Base-by-base conservation (phyloP, 2,797 vertebrate genomes). In the Sebastes matsubarae region DNA sequence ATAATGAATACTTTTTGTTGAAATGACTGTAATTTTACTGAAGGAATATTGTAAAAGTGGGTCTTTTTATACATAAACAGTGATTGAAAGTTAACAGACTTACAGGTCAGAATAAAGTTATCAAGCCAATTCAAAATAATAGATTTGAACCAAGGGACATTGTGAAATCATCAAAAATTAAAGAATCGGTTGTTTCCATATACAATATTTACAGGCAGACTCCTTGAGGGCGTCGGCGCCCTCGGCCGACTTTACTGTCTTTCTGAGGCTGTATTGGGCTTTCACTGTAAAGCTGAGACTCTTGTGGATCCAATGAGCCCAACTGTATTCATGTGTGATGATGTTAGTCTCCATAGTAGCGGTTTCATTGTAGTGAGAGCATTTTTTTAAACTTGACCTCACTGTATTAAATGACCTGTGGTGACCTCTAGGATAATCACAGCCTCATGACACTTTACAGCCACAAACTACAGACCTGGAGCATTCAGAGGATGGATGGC, bases 211-310 rank as follows among this genome's bases (percentile, higher is more conserved):
- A 16, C 61, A 22, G 5, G n/a, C 34, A 64, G 20, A 61, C 59
- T 30, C 30, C 7, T 18, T 2, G 16, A 8, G 42, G 42, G 16
- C 0, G 42, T 3, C 0, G 42, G 1, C 42, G 0, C 0, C 16
- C 42, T 46, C 16, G 3, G 3, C 14, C 16, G 16, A 46, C 42
- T 46, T 18, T 46, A 46, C 42, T 18, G 42, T 46, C 42, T 46
- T 0, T 46, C 42, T 0, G 42, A 46, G 42, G 42, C 16, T 16
- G 16, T 46, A 42, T n/a, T n/a, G n/a, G n/a, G n/a, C n/a, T n/a
- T n/a, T n/a, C 6, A 16, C 6, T 46, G 38, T 46, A 46, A 46
- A 46, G 6, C 0, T 0, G 38, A 46, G 38, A 46, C 6, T 38
- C 5, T 46, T 46, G 38, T 16, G 13, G 14, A 42, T 16, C 14